Evolutionary conservation across 2,888 invertebrate species (phyloP), one percentile per base, ranked within the genome.

Genomic region (Stenchaetothrips biformis): DNA sequence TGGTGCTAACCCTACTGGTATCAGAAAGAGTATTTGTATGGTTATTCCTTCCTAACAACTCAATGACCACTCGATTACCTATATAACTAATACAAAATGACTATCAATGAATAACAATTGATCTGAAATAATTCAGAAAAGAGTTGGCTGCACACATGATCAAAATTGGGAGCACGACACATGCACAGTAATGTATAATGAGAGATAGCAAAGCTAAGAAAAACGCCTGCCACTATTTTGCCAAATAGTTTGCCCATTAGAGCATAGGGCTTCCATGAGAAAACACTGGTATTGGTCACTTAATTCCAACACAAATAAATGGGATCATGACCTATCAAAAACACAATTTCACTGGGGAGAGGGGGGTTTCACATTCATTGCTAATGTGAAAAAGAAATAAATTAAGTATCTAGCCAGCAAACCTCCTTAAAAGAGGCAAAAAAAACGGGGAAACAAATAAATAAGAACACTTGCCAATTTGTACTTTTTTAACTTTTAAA

Each of bases 21-120:
- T 62, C 79, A 79, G 81, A 80, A 81, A 81, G 81, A 81, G 79
- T 77, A 82, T 78, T 37, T 79, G 59, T 74, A 21, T 74, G 21
- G 25, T 74, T 21, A 74, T 74, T 25, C 25, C 25, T 74, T 74
- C 67, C 25, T 74, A 74, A 74, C 25, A 74, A 21, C 9, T 74
- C 25, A 59, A 74, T 74, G 67, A 74, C 67, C 67, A 25, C 25
- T 74, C 67, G 7, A 25, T 74, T 21, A 21, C 67, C 25, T 74
- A 74, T 7, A 74, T 74, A 74, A 21, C 67, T 74, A 74, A 74
- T 74, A 74, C 67, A 74, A 74, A 74, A 74, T 74, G 67, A 74
- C 67, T 74, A 74, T 74, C 67, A 74, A 74, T 74, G 67, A 74
- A 74, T 74, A 74, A 74, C 67, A 74, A 74, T 74, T 21, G 67